Base-by-base conservation (phyloP, 2,797 vertebrate genomes). In the Otus scops region DNA sequence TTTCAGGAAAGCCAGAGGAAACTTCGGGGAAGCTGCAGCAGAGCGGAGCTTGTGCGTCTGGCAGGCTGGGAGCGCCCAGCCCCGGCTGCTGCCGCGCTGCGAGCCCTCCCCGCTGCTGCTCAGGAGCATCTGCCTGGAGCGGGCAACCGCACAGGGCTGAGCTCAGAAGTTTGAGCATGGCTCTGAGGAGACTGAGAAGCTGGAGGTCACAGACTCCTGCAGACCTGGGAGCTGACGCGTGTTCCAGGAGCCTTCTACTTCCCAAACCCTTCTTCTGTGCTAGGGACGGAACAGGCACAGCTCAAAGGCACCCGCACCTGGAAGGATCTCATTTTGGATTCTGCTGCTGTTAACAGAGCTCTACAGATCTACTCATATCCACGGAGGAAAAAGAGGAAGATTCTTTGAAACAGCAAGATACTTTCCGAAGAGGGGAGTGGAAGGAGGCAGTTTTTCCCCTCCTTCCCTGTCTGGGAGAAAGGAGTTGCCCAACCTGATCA, bases 401-500 rank as follows among this genome's bases (percentile, higher is more conserved):
- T 26, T 18, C 73, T 34, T 9, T 13, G 0, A 9, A 26, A 38
- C 78, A 3, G 39, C 32, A 10, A 7, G 86, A 38, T 7, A 0
- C 39, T 60, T n/a, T 27, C 2, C 2, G 1, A 6, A 69, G 32
- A 0, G 8, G 47, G 85, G 59, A 56, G 82, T 23, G 76, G 48
- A 71, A 57, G 36, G 61, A 56, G 84, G 61, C 50, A 38, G 41
- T 3, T 73, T 28, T 23, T 28, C 80, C 69, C 76, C 79, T 74
- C 93, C 93, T 81, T 39, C 73, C 23, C 50, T 13, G 63, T 23
- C 8, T 18, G 79, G 45, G 82, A 89, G 77, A 75, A 97, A 92
- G 94, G 95, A 95, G 94, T 41, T 93, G 90, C 90, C 96, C 92
- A 78, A 85, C 32, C 88, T 83, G 81, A 71, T 95, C 93, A 94